Evolutionary conservation across 2,113 vertebrate genomes (phyloP).

Genomic region (Conger conger): DNA sequence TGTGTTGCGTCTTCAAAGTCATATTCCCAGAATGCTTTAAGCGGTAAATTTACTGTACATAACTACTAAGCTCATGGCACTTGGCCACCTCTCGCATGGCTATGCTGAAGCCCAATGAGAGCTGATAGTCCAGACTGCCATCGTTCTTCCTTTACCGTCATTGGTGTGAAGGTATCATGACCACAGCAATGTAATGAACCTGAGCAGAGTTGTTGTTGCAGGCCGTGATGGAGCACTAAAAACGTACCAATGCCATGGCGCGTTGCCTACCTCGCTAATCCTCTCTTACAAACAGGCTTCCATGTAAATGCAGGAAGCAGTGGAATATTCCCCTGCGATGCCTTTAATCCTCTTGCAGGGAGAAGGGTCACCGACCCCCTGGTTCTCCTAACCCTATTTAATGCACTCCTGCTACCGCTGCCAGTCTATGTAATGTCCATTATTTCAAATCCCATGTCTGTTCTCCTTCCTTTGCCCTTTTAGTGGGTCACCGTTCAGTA

Average conservation of each 20-base stretch:
- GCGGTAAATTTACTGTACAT: too few relatives aligned
- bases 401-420: conserved; percentile 37
- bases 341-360: neutral
- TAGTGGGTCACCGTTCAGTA: neutral
- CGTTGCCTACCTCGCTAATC: neutral
- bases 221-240: neutral
- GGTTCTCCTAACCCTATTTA: conserved; percentile 23
- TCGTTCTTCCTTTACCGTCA: too few relatives aligned
- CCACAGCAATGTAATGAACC: too few relatives aligned
- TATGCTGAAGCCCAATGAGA: too few relatives aligned
- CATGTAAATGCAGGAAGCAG: conserved; percentile 17
- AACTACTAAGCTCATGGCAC: too few relatives aligned
- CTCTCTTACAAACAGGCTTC: conserved; percentile 26
- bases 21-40: too few relatives aligned
- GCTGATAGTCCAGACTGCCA: too few relatives aligned
- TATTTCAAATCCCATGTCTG: conserved; percentile 40
- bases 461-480: conserved; percentile 21
- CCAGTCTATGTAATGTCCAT: conserved; percentile 49
- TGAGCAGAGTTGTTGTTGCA: too few relatives aligned
- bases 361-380: conserved; percentile 34
- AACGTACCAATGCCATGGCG: neutral
- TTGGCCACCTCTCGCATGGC: too few relatives aligned
- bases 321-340: conserved; percentile 31
- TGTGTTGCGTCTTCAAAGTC: too few relatives aligned
- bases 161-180: too few relatives aligned